Percentiles rank a stretch among this genome's conserved stretches.
Evolutionary conservation across 1,140 invertebrate genomes (phyloP).

Genomic region (Maconellicoccus hirsutus): DNA sequence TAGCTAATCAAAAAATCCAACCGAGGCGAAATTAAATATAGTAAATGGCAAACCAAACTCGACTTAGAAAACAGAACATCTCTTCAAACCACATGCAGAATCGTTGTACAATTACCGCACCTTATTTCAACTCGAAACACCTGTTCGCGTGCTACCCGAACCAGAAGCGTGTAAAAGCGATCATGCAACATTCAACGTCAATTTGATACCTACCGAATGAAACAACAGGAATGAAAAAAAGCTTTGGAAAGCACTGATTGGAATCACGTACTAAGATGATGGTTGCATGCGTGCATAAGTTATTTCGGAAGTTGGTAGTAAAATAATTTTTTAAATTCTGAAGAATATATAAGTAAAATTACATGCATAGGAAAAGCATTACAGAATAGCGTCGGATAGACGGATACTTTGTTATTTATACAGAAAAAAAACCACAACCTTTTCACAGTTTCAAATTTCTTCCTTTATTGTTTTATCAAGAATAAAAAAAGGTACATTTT

Average conservation of each 20-base stretch:
- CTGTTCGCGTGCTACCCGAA: background rate
- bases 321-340: constrained; percentile 5
- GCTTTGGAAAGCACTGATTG: constrained; percentile 7
- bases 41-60: background rate
- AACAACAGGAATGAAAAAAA: background rate
- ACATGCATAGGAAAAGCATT: background rate
- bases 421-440: background rate
- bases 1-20: background rate
- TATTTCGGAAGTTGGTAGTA: background rate
- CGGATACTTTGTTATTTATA: background rate
- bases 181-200: background rate
- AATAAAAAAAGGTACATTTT: background rate
- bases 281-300: background rate
- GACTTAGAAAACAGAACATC: background rate
- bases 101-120: background rate
- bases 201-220: background rate
- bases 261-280: background rate
- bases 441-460: background rate
- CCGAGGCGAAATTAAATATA: background rate
- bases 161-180: background rate
- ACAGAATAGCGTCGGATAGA: background rate
- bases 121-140: background rate
- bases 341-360: background rate
- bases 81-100: background rate
- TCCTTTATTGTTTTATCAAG: background rate